phyloP scores from a whole-genome alignment of 2,888 invertebrate genomes.

The Napeogenes sylphis region DNA sequence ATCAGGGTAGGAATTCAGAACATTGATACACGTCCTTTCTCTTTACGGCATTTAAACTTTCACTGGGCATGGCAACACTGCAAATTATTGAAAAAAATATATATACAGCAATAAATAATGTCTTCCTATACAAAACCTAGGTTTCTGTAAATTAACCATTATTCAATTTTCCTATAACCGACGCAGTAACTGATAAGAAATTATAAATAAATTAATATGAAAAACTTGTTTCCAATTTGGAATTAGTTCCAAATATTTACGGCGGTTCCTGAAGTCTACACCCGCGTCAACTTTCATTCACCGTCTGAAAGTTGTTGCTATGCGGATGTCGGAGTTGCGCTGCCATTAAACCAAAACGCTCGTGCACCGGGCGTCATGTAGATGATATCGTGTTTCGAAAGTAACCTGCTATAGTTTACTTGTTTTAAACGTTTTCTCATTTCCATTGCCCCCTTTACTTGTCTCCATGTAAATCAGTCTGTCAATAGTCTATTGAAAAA shows the following conservation, averaged over 20 bases:
- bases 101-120: too few relatives aligned
- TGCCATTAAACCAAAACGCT: slow-evolving; percentile 68
- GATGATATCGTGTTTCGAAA: slow-evolving; percentile 74
- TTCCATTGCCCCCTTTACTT: slow-evolving; percentile 34
- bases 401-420: slow-evolving; percentile 60
- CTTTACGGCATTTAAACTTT: too few relatives aligned
- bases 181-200: not conserved
- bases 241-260: slow-evolving; percentile 32
- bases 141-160: too few relatives aligned
- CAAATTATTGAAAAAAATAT: too few relatives aligned
- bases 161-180: too few relatives aligned
- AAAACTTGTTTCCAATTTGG: slow-evolving; percentile 21
- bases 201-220: slow-evolving; percentile 24
- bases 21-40: too few relatives aligned
- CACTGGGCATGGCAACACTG: too few relatives aligned
- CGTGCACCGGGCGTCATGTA: slow-evolving; percentile 65
- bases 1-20: too few relatives aligned
- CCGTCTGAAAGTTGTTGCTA: slow-evolving; percentile 72
- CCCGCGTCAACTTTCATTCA: slow-evolving; percentile 74
- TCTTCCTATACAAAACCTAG: too few relatives aligned
- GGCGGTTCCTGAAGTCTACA: slow-evolving; percentile 54
- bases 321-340: slow-evolving; percentile 70
- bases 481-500: not conserved
- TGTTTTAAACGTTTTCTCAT: slow-evolving; percentile 41
- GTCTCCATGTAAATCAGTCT: slow-evolving; percentile 20